Evolutionary conservation across 2,888 invertebrate genomes (phyloP).

Genomic region (Selenia dentaria): DNA sequence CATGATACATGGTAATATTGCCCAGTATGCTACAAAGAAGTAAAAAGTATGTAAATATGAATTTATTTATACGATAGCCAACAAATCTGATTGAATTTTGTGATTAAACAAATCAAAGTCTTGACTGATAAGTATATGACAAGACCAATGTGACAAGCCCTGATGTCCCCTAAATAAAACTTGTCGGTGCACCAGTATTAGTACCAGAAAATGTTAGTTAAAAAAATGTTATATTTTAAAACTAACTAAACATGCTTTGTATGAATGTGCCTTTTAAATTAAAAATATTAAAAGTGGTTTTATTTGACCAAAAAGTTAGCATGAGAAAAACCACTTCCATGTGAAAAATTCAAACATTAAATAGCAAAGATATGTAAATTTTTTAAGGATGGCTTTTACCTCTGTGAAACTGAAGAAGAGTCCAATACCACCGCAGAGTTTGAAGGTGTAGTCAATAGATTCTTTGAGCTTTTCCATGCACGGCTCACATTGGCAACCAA

Average conservation of each 20-base stretch:
- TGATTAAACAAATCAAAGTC: not conserved
- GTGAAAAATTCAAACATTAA: not conserved
- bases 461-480: conserved; percentile 91
- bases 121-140: conserved; percentile 5
- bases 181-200: conserved; percentile 5
- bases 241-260: conserved; percentile 17
- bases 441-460: conserved; percentile 94
- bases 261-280: conserved; percentile 22
- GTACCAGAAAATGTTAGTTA: conserved; percentile 9
- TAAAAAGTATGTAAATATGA: too few species aligned
- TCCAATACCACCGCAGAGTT: conserved; percentile 96
- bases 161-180: conserved; percentile 10
- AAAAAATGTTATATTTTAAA: conserved; percentile 4
- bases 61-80: too few species aligned
- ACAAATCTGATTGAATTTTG: too few species aligned
- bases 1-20: too few species aligned
- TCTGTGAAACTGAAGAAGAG: conserved; percentile 99
- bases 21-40: too few species aligned
- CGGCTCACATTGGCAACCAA: conserved; percentile 87
- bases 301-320: not conserved
- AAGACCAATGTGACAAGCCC: conserved; percentile 12
- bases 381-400: conserved; percentile 85
- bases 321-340: conserved; percentile 17
- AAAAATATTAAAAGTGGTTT: not conserved
- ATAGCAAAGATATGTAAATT: too few species aligned